Conservation (phyloP, 2,113 vertebrate genomes). For the Sterrhoptilus dennistouni region DNA sequence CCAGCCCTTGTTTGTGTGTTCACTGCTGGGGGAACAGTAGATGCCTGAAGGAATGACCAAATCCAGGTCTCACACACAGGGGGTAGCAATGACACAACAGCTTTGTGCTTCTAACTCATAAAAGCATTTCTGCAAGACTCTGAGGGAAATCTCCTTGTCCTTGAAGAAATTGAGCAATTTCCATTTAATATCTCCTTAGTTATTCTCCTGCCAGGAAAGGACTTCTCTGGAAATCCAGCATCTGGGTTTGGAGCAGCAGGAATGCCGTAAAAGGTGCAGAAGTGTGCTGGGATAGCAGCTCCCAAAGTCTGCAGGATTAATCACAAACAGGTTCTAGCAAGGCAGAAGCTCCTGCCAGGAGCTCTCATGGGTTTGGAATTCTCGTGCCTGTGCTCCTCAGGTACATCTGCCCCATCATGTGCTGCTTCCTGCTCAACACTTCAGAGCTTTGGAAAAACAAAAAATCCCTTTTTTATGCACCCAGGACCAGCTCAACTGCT, state of each 20-base stretch:
- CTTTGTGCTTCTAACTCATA: neutral
- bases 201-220: neutral
- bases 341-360: neutral
- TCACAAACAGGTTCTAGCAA: slow-evolving; percentile 9
- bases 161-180: neutral
- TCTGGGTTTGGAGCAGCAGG: neutral
- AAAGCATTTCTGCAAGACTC: neutral
- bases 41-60: neutral
- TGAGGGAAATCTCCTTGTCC: neutral
- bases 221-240: neutral
- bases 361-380: slow-evolving; percentile 24
- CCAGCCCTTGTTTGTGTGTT: neutral
- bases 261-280: neutral
- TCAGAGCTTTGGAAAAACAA: neutral
- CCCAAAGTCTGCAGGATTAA: neutral
- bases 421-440: neutral
- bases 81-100: neutral
- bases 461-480: neutral
- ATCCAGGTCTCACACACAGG: neutral
- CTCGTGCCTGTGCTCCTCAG: neutral
- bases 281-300: neutral
- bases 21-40: neutral
- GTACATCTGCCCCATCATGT: neutral
- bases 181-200: neutral
- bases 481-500: neutral